A percentile compares a stretch with the other conserved stretches of the same genome.
phyloP scores from a whole-genome alignment of 1,140 invertebrate genomes.

The Piezodorus guildinii region DNA sequence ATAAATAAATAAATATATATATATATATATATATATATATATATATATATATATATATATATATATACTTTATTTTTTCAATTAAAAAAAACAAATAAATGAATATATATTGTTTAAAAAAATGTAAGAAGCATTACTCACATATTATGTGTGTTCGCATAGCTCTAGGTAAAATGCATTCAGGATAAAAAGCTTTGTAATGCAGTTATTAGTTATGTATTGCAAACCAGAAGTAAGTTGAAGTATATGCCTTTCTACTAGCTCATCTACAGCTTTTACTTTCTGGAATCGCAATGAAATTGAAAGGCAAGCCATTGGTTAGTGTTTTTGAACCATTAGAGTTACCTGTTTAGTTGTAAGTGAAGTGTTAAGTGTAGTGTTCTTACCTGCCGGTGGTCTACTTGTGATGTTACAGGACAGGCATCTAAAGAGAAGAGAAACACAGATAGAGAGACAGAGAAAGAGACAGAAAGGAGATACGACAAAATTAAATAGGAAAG shows the following conservation, averaged over 20 bases:
- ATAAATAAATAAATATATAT: no score
- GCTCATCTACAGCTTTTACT: constrained; percentile 13
- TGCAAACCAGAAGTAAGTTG: constrained; percentile 9
- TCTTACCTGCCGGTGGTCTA: constrained; percentile 43
- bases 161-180: constrained; percentile 9
- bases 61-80: no score
- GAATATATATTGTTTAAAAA: neutral
- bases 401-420: constrained; percentile 42
- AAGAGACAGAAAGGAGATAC: constrained; percentile 31
- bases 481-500: constrained; percentile 31
- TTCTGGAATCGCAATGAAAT: constrained; percentile 6
- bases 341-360: constrained; percentile 15
- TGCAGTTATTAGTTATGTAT: constrained; percentile 1
- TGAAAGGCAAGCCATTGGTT: constrained; percentile 14
- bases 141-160: constrained; percentile 5
- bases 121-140: constrained; percentile 7
- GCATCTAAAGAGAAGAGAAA: constrained; percentile 39
- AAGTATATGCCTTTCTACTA: constrained; percentile 13
- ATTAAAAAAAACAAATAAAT: neutral
- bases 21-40: no score
- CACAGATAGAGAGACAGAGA: constrained; percentile 33
- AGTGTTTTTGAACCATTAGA: constrained; percentile 13
- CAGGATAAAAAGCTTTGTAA: constrained; percentile 1
- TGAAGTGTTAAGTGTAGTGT: constrained; percentile 23
- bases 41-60: no score